Evolutionary conservation across 1,140 invertebrate genomes (phyloP).

Genomic region (Calycopis cecrops): DNA sequence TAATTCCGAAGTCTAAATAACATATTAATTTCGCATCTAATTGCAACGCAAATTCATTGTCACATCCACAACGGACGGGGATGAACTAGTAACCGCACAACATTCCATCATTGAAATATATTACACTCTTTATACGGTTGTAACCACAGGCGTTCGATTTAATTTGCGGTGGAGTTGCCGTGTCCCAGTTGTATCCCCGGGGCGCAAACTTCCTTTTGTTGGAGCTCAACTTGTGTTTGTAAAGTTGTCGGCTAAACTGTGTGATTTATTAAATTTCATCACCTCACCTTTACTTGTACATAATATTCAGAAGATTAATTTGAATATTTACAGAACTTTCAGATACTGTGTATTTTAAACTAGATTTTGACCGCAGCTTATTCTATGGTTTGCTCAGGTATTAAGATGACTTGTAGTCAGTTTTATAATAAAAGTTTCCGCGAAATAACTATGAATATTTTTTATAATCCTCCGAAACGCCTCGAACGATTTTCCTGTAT

Average conservation of each 20-base stretch:
- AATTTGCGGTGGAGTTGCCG: slow-evolving; percentile 44
- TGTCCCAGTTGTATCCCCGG: slow-evolving; percentile 32
- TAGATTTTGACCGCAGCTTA: too few relatives aligned
- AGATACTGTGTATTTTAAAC: too few relatives aligned
- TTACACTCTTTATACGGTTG: slow-evolving; percentile 8
- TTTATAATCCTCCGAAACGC: too few relatives aligned
- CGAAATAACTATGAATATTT: too few relatives aligned
- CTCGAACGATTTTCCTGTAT: too few relatives aligned
- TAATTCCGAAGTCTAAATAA: too few relatives aligned
- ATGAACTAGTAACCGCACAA: not conserved
- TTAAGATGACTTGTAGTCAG: too few relatives aligned
- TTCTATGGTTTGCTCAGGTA: too few relatives aligned
- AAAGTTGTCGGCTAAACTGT: not conserved
- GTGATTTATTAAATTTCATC: slow-evolving; percentile 13
- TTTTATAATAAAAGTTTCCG: too few relatives aligned
- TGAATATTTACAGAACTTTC: not conserved
- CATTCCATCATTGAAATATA: slow-evolving; percentile 2
- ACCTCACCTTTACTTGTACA: slow-evolving; percentile 2
- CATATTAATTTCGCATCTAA: too few relatives aligned
- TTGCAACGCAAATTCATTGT: not conserved
- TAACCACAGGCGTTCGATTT: slow-evolving; percentile 38
- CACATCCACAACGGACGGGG: not conserved
- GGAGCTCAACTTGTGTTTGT: not conserved
- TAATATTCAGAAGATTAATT: not conserved
- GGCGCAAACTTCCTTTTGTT: slow-evolving; percentile 7